A percentile compares a stretch with the other conserved stretches of the same genome.
These are phyloP conservation scores for Homarus americanus DNA, from an alignment of 1,140 invertebrate species.

Conservation along the genomic window DNA sequence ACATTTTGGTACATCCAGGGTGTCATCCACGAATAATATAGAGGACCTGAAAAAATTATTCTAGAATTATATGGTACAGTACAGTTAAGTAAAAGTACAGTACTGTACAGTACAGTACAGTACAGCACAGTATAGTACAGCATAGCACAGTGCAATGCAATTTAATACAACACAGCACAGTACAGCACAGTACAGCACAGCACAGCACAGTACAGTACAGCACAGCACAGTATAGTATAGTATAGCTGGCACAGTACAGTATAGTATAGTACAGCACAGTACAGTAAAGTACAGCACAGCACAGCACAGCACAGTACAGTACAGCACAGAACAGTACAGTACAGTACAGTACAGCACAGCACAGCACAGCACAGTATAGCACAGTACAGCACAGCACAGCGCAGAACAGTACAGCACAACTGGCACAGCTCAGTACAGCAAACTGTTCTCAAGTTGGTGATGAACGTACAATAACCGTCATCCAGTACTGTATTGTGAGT, in stretches of 20 bases:
- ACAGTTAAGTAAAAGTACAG: slow-evolving; percentile 74
- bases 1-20: too few relatives aligned
- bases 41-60: too few relatives aligned
- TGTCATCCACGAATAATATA: too few relatives aligned
- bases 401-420: slow-evolving; percentile 75
- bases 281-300: slow-evolving; percentile 68
- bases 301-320: not conserved
- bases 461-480: too few relatives aligned
- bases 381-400: slow-evolving; percentile 71
- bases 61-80: slow-evolving; percentile 75
- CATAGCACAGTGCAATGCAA: slow-evolving; percentile 75
- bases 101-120: slow-evolving; percentile 74
- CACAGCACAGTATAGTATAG: slow-evolving; percentile 72
- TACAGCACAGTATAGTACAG: slow-evolving; percentile 74
- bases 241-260: slow-evolving; percentile 71
- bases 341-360: slow-evolving; percentile 75
- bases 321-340: slow-evolving; percentile 72
- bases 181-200: slow-evolving; percentile 75
- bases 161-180: slow-evolving; percentile 72
- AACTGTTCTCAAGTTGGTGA: too few relatives aligned
- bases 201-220: slow-evolving; percentile 73
- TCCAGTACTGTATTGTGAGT: too few relatives aligned
- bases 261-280: not conserved
- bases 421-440: slow-evolving; percentile 75
- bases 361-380: slow-evolving; percentile 70